Conservation (phyloP, 2,888 invertebrate species). For the Archaeoteleia sp. region DNA sequence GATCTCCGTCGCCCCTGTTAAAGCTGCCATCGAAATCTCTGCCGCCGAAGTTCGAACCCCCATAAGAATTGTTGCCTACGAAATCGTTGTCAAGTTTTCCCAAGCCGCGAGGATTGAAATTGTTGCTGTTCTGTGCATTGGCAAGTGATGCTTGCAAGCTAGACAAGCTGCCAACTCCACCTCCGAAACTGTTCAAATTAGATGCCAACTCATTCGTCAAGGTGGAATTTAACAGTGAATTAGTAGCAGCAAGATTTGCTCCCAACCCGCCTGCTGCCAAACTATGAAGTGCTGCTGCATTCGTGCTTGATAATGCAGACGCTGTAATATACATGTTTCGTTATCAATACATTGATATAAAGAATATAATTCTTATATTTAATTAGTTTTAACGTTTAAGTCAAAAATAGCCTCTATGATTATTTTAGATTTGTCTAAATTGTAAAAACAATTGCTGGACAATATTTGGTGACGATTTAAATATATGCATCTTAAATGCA, state of each 20-base stretch:
- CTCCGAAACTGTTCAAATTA: conserved; percentile 71
- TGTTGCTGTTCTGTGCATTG: conserved; percentile 69
- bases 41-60: conserved; percentile 70
- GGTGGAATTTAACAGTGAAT: conserved; percentile 69
- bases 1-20: conserved; percentile 70
- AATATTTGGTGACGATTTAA: no score
- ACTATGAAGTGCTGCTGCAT: conserved; percentile 72
- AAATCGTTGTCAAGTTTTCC: conserved; percentile 72
- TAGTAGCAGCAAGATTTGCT: conserved; percentile 72
- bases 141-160: conserved; percentile 71
- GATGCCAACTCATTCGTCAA: conserved; percentile 72
- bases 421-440: no score
- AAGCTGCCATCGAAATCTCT: conserved; percentile 73
- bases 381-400: background rate
- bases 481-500: no score
- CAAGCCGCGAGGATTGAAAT: conserved; percentile 70
- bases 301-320: conserved; percentile 71
- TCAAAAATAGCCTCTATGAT: no score
- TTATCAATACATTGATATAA: conserved; percentile 5
- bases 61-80: conserved; percentile 69
- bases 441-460: no score
- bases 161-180: conserved; percentile 69
- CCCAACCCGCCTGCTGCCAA: conserved; percentile 70
- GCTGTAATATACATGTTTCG: conserved; percentile 57
- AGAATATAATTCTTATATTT: conserved; percentile 6